A percentile compares a stretch with the other conserved stretches of the same genome.
These are phyloP conservation scores for Turnix velox DNA, from an alignment of 2,113 vertebrate species.

Conservation along the genomic window DNA sequence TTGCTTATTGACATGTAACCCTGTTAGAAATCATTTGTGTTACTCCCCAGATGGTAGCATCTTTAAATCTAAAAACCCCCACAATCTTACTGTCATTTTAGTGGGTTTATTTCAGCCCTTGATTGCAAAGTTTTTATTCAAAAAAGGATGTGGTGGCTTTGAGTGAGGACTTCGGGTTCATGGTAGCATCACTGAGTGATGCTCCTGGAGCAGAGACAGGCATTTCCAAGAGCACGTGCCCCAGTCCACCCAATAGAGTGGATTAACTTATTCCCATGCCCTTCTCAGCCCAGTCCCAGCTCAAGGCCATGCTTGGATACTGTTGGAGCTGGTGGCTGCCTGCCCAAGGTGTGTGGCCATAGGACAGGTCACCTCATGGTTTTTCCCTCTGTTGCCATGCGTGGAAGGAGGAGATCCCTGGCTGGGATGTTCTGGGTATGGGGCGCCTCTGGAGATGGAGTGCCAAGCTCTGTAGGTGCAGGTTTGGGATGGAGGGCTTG, in stretches of 20 bases:
- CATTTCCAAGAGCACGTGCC: neutral
- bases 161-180: neutral
- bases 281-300: neutral
- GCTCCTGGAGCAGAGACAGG: neutral
- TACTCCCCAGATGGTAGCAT: neutral
- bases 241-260: neutral
- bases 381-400: neutral
- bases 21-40: neutral
- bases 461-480: fast-evolving
- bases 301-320: neutral
- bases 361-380: neutral
- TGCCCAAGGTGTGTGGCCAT: neutral
- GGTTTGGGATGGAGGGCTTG: neutral
- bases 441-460: neutral
- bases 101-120: neutral
- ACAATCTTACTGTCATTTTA: neutral
- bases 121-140: neutral
- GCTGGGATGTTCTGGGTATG: fast-evolving
- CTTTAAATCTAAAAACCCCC: neutral
- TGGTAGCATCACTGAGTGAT: fast-evolving
- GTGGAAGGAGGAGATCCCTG: neutral
- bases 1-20: neutral
- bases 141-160: neutral
- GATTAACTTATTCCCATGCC: neutral
- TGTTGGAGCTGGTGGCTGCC: neutral